A percentile compares a stretch with the other conserved stretches of the same genome.
Conservation (phyloP, 2,113 vertebrate species). For the Misgurnus mizolepis region DNA sequence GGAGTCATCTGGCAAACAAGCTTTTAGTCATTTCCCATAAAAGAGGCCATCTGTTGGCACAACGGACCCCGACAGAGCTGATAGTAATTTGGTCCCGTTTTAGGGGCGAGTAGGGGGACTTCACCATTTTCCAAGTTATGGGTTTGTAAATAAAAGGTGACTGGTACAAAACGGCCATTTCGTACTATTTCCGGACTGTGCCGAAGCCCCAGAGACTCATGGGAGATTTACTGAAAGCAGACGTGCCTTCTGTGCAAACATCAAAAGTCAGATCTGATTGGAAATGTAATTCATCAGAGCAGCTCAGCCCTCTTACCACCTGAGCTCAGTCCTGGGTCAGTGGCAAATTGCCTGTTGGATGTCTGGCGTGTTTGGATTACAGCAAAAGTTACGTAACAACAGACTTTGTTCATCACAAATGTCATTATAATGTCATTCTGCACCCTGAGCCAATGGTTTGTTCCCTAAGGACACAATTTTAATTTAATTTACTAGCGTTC, state of each 20-base stretch:
- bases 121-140: background rate
- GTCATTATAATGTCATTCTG: background rate
- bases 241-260: slow-evolving; percentile 1
- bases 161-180: slow-evolving; percentile 3
- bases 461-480: background rate
- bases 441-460: background rate
- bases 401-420: background rate
- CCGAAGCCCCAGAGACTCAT: background rate
- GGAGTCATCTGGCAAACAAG: slow-evolving; percentile 19
- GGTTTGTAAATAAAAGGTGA: slow-evolving; percentile 15
- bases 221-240: background rate
- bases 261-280: slow-evolving; percentile 20
- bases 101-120: background rate
- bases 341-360: background rate
- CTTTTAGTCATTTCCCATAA: slow-evolving; percentile 46
- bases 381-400: background rate
- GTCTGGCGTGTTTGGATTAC: background rate
- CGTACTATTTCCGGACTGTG: background rate
- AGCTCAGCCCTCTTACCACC: background rate
- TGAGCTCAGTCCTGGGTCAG: slow-evolving; percentile 9
- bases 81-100: slow-evolving; percentile 23
- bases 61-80: slow-evolving; percentile 3
- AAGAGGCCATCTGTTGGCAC: slow-evolving; percentile 49
- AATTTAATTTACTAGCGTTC: background rate
- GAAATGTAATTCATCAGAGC: slow-evolving; percentile 27